phyloP scores from a whole-genome alignment of 1,140 invertebrate genomes.

The Zaprionus tsacasi region DNA sequence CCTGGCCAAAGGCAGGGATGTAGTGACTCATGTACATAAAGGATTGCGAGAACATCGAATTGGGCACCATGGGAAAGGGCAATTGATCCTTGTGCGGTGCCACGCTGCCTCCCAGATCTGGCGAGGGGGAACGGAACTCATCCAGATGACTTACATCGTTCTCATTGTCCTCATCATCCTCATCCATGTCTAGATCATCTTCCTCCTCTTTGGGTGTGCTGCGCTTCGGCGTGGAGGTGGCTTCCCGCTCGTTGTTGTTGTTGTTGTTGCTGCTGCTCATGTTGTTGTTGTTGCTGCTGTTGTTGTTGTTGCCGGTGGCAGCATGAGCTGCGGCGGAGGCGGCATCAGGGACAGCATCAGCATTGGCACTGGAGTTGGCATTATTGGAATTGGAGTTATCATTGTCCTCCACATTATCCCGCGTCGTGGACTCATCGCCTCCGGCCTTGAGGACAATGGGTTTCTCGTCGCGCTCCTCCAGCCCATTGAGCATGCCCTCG shows the following conservation, averaged over 20 bases:
- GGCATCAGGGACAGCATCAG: not conserved
- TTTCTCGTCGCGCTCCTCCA: slow-evolving; percentile 59
- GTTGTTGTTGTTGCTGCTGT: slow-evolving; percentile 54
- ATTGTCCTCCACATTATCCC: slow-evolving; percentile 30
- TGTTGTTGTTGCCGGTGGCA: not conserved
- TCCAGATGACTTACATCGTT: slow-evolving; percentile 80
- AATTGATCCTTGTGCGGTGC: slow-evolving; percentile 76
- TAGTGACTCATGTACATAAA: slow-evolving; percentile 97
- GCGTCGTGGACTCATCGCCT: slow-evolving; percentile 19
- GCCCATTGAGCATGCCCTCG: slow-evolving; percentile 49
- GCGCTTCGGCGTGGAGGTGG: slow-evolving; percentile 60
- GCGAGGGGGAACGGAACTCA: slow-evolving; percentile 82
- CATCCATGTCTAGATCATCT: slow-evolving; percentile 83
- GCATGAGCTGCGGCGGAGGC: not conserved
- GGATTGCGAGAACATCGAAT: slow-evolving; percentile 92
- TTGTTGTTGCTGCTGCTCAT: slow-evolving; percentile 19
- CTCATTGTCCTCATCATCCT: slow-evolving; percentile 82
- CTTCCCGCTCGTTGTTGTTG: slow-evolving; percentile 70
- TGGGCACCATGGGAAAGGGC: slow-evolving; percentile 91
- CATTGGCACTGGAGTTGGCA: slow-evolving; percentile 12
- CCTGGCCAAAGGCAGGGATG: slow-evolving; percentile 86
- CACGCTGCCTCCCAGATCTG: slow-evolving; percentile 54
- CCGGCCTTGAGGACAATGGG: slow-evolving; percentile 6
- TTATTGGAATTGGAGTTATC: slow-evolving; percentile 39
- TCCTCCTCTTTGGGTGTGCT: slow-evolving; percentile 81